Evolutionary conservation across 2,113 vertebrate genomes (phyloP), one percentile per base, ranked within the genome.

Genomic region (Heliornis fulica): DNA sequence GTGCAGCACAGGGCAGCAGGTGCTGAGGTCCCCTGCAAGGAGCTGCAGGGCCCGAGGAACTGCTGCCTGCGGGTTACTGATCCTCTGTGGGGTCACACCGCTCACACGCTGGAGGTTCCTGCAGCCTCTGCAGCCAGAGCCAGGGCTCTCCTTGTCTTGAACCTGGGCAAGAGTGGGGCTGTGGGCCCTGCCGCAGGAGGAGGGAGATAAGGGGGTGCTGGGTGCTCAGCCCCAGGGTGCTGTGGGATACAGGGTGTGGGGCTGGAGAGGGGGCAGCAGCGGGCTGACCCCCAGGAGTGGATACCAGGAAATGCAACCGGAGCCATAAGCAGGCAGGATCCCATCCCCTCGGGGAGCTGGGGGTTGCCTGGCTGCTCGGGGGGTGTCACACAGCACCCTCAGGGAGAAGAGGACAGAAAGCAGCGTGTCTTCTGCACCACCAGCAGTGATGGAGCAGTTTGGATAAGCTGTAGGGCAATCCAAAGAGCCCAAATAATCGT

Each of bases 351-450:
- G 3, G 4, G 20, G n/a, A 19, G 20, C 57, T 50, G 50, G n/a
- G n/a, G n/a, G n/a, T n/a, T n/a, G n/a, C n/a, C n/a, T n/a, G n/a
- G n/a, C n/a, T n/a, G n/a, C n/a, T n/a, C n/a, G n/a, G n/a, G n/a
- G n/a, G n/a, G n/a, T n/a, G n/a, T n/a, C n/a, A 25, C 70, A 43
- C 9, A 28, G 1, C 50, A 34, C 26, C 1, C 0, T 5, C 29
- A 3, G 14, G 43, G 54, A 45, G 34, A 9, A 51, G 36, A 25
- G 64, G 22, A 10, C 32, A 43, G 61, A 13, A 20, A 5, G 41
- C 36, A 43, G 51, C 45, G 51, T 48, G 46, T 40, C 21, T 60
- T 36, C 87, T 3, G 29, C 83, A 75, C 53, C 83, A 63, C 83
- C 83, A 86, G 38, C 51, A 10, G 34, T 6, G 53, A 59, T 34